A percentile compares a stretch with the other conserved stretches of the same genome.
Evolutionary conservation across 2,113 vertebrate genomes (phyloP).

Genomic region (Spea multiplicata): DNA sequence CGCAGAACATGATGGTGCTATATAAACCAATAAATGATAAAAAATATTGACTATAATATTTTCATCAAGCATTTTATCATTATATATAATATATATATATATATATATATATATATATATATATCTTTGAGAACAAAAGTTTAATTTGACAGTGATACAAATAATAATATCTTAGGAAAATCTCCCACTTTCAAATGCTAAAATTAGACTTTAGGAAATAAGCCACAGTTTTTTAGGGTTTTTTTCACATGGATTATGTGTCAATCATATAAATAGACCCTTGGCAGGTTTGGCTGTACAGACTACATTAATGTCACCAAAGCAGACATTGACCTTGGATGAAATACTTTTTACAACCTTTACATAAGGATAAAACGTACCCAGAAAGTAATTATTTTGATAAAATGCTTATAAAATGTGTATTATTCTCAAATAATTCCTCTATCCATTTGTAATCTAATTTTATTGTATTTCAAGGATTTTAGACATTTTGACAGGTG

Average conservation of each 20-base stretch:
- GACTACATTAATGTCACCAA: neutral
- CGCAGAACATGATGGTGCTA: no score
- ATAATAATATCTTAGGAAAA: neutral
- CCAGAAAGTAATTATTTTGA: neutral
- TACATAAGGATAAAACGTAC: conserved; percentile 12
- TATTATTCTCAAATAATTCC: neutral
- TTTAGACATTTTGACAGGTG: no score
- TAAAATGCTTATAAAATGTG: neutral
- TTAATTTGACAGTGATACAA: neutral
- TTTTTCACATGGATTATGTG: neutral
- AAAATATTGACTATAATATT: no score
- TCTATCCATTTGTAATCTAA: neutral
- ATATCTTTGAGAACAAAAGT: neutral
- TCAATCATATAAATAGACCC: neutral
- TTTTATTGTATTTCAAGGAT: no score
- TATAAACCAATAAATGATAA: no score
- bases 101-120: no score
- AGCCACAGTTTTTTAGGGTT: neutral
- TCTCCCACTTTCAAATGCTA: neutral
- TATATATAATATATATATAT: no score
- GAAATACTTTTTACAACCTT: conserved; percentile 1
- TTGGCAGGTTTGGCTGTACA: neutral
- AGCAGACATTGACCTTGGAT: conserved; percentile 5
- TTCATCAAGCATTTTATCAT: no score
- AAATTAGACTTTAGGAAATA: neutral